These are phyloP conservation scores for Centropyge bicolor DNA, from an alignment of 2,797 vertebrate genomes.

Conservation along the genomic window DNA sequence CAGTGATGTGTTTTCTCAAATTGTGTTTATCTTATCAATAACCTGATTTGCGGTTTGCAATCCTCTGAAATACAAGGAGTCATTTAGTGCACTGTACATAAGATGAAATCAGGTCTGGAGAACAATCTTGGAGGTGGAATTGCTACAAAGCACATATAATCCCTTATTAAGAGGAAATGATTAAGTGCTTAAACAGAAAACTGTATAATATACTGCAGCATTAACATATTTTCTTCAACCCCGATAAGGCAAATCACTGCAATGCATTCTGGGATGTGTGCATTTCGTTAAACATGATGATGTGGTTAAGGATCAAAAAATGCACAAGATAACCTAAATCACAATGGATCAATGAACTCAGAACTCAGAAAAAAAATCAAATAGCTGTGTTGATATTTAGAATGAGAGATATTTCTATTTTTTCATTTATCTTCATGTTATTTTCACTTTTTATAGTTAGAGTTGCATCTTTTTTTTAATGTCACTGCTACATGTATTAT, in stretches of 20 bases:
- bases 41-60: slow-evolving; percentile 9
- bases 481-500: background rate
- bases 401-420: background rate
- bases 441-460: background rate
- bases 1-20: slow-evolving; percentile 42
- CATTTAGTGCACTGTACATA: background rate
- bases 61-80: background rate
- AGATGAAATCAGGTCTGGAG: slow-evolving; percentile 7
- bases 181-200: slow-evolving; percentile 34
- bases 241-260: slow-evolving; percentile 27
- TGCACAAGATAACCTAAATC: background rate
- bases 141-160: slow-evolving; percentile 37
- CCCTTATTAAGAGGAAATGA: slow-evolving; percentile 29
- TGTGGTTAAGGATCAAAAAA: background rate
- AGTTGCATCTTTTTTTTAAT: background rate
- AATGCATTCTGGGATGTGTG: slow-evolving; percentile 7
- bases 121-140: slow-evolving; percentile 22
- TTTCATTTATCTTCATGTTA: background rate
- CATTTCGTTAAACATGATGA: background rate
- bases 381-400: background rate
- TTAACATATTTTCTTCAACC: slow-evolving; percentile 22
- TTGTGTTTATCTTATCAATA: slow-evolving; percentile 34
- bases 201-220: slow-evolving; percentile 15
- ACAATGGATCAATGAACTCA: background rate
- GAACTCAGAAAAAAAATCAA: too few relatives aligned